These are phyloP conservation scores for Dione vanillae DNA, from an alignment of 2,888 invertebrate species.

Conservation along the genomic window DNA sequence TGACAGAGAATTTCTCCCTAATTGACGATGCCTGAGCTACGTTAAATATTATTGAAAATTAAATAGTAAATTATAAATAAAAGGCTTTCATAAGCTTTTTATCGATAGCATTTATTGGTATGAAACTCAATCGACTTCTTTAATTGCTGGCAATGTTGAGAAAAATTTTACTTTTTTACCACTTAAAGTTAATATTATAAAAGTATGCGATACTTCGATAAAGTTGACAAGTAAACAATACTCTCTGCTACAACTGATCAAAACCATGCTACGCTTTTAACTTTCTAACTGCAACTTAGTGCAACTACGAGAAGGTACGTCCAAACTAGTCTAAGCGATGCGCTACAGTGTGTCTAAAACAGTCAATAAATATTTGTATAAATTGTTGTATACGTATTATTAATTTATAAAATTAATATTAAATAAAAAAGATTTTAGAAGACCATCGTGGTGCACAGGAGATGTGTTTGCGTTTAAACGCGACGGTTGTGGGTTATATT, in stretches of 20 bases:
- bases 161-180: background rate
- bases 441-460: no score
- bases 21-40: constrained; percentile 48
- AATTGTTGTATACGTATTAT: background rate
- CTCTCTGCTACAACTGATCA: background rate
- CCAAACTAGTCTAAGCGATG: background rate
- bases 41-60: constrained; percentile 34
- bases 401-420: no score
- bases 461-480: background rate
- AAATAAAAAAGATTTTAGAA: no score
- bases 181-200: background rate
- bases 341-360: constrained; percentile 8
- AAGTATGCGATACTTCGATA: background rate
- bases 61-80: constrained; percentile 41
- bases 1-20: constrained; percentile 63
- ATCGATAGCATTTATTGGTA: constrained; percentile 12
- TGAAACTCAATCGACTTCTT: constrained; percentile 32
- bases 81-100: constrained; percentile 40
- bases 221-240: background rate
- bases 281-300: constrained; percentile 22
- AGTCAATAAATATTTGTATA: background rate
- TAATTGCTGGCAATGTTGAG: constrained; percentile 28
- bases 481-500: background rate
- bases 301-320: background rate
- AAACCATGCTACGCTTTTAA: constrained; percentile 11